These are phyloP conservation scores for Listronotus bonariensis DNA, from an alignment of 1,140 invertebrate genomes.

Conservation along the genomic window DNA sequence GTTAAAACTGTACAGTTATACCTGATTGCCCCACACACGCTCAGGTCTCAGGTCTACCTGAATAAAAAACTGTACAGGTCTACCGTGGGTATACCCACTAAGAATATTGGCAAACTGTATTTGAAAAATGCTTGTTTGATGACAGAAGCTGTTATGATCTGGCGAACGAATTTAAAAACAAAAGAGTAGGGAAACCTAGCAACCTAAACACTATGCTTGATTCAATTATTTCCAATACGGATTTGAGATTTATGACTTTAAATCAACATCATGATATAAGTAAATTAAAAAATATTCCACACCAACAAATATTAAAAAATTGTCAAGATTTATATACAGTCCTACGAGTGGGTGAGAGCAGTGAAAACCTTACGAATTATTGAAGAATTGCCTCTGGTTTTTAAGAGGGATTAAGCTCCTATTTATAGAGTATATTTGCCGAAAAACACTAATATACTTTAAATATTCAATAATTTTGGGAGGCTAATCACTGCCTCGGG, in stretches of 20 bases:
- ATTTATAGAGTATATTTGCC: too few relatives aligned
- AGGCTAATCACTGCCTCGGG: too few relatives aligned
- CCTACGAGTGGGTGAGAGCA: slow-evolving; percentile 28
- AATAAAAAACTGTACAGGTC: too few relatives aligned
- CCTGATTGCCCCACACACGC: too few relatives aligned
- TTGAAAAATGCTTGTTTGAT: slow-evolving; percentile 37
- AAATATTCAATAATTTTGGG: too few relatives aligned
- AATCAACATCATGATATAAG: slow-evolving; percentile 33
- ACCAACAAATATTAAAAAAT: slow-evolving; percentile 28
- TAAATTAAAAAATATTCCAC: slow-evolving; percentile 28
- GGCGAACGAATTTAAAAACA: slow-evolving; percentile 35
- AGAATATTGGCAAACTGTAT: slow-evolving; percentile 29
- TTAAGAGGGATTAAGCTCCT: too few relatives aligned
- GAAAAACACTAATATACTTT: too few relatives aligned
- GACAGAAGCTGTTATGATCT: slow-evolving; percentile 19
- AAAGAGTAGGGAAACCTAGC: slow-evolving; percentile 32
- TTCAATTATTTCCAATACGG: slow-evolving; percentile 28
- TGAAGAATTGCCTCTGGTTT: slow-evolving; percentile 36
- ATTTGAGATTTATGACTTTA: slow-evolving; percentile 24
- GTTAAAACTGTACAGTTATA: too few relatives aligned
- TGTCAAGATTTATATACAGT: slow-evolving; percentile 31
- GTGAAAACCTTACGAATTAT: slow-evolving; percentile 32
- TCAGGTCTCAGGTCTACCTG: too few relatives aligned
- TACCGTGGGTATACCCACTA: too few relatives aligned
- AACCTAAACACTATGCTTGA: slow-evolving; percentile 35